Evolutionary conservation across 1,140 invertebrate species (phyloP).

Genomic region (Ostrea denselamellosa): DNA sequence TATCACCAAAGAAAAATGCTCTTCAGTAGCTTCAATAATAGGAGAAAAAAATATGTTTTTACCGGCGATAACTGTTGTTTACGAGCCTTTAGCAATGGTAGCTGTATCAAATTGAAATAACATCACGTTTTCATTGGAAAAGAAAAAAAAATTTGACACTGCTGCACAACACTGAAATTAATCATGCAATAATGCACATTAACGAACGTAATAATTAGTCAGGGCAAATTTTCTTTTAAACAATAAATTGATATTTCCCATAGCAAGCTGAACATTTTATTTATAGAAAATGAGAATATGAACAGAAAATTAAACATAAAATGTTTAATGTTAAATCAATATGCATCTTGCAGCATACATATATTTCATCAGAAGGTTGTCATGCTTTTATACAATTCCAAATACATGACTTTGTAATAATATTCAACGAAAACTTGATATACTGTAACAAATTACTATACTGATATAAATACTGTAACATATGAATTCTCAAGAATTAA

Average conservation of each 20-base stretch:
- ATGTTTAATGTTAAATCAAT: background rate
- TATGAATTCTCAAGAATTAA: background rate
- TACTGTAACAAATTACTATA: background rate
- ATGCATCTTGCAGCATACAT: background rate
- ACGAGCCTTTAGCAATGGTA: slow-evolving; percentile 21
- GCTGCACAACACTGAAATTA: background rate
- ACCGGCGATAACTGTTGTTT: slow-evolving; percentile 18
- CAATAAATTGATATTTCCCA: background rate
- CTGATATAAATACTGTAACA: background rate
- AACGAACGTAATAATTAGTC: background rate
- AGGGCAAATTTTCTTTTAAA: background rate
- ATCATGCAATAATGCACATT: background rate
- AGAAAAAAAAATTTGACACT: background rate
- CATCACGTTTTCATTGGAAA: background rate
- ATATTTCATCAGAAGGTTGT: background rate
- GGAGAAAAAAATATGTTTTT: background rate
- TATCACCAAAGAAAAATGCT: background rate
- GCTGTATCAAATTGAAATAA: slow-evolving; percentile 34
- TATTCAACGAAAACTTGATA: background rate
- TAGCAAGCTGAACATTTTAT: background rate
- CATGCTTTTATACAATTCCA: background rate
- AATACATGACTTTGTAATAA: background rate
- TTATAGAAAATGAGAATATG: background rate
- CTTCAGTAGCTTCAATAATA: background rate
- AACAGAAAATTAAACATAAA: background rate